Evolutionary conservation across 2,113 vertebrate species (phyloP).

Genomic region (Clarias macrocephalus): DNA sequence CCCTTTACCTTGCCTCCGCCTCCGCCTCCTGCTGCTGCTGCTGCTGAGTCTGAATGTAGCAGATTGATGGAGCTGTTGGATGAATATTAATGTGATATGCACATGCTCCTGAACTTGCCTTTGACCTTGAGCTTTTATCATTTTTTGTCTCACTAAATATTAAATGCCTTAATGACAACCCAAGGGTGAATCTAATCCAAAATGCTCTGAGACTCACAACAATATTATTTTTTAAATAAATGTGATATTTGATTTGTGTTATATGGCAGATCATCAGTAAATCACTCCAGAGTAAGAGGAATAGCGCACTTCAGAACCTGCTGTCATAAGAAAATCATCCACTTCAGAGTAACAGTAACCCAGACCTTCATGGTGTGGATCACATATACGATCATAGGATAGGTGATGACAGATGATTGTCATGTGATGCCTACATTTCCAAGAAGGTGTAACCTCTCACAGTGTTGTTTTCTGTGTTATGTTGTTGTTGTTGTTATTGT

Average conservation of each 20-base stretch:
- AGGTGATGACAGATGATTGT: neutral
- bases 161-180: neutral
- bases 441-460: neutral
- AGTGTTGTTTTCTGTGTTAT: neutral
- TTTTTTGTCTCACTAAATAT: slow-evolving; percentile 5
- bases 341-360: no score
- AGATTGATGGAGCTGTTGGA: slow-evolving; percentile 67
- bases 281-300: no score
- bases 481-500: neutral
- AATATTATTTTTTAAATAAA: neutral
- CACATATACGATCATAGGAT: neutral
- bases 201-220: neutral
- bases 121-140: slow-evolving; percentile 67
- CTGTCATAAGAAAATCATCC: no score
- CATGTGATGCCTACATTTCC: neutral
- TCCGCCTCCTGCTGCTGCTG: slow-evolving; percentile 15
- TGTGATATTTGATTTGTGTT: no score
- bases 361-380: neutral
- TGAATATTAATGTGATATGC: slow-evolving; percentile 69
- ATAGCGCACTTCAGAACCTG: no score
- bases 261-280: no score
- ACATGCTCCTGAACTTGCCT: slow-evolving; percentile 66
- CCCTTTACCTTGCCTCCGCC: slow-evolving; percentile 43
- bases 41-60: slow-evolving; percentile 48
- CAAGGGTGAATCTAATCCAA: neutral